These are phyloP conservation scores for Etia nguti DNA, from an alignment of 2,113 vertebrate genomes.

Conservation along the genomic window DNA sequence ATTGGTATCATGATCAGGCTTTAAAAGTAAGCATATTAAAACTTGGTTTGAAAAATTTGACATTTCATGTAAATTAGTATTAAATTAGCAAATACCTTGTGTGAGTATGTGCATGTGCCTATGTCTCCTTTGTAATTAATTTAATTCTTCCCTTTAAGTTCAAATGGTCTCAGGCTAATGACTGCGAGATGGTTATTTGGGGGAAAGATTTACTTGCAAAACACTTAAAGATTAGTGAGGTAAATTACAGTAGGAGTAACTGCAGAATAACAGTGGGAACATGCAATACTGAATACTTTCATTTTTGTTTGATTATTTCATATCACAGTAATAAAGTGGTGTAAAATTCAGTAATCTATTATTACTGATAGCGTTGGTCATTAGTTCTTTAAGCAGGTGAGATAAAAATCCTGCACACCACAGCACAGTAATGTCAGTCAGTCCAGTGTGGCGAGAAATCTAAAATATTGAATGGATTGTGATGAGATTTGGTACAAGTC, in stretches of 20 bases:
- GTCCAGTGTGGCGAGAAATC: neutral
- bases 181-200: neutral
- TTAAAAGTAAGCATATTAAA: neutral
- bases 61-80: neutral
- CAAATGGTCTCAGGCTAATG: neutral
- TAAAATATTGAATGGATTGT: neutral
- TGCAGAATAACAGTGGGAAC: neutral
- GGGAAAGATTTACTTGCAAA: neutral
- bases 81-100: neutral
- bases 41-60: neutral
- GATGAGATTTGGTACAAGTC: neutral
- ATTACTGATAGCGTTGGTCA: neutral
- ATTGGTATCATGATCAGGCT: neutral
- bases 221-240: neutral
- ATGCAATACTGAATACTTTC: neutral
- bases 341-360: neutral
- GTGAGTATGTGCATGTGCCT: accelerated
- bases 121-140: neutral
- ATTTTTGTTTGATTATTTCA: neutral
- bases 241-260: neutral
- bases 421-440: neutral
- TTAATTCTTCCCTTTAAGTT: neutral
- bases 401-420: neutral
- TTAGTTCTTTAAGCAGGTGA: neutral
- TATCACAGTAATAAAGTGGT: neutral